Conservation (phyloP, 2,888 invertebrate genomes). For the Platerodrilus igneus region DNA sequence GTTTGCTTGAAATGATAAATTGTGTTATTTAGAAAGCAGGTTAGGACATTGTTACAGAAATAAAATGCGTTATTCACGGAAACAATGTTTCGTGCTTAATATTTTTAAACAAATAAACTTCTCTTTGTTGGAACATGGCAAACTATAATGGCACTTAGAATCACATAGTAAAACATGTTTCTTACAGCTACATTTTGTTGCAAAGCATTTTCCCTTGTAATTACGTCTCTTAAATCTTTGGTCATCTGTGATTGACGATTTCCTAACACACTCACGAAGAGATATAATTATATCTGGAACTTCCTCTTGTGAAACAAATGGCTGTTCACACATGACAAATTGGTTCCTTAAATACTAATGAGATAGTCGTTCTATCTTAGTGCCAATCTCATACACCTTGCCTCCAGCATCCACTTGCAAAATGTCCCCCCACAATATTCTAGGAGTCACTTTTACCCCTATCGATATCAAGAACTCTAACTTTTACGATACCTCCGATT, state of each 20-base stretch:
- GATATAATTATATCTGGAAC: conserved; percentile 3
- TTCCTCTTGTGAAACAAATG: conserved; percentile 4
- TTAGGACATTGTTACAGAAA: too few species aligned
- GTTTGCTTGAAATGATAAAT: neutral
- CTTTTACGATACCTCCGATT: too few species aligned
- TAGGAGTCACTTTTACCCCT: too few species aligned
- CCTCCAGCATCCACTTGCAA: too few species aligned
- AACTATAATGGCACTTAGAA: conserved; percentile 9
- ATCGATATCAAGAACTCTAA: too few species aligned
- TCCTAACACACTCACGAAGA: conserved; percentile 2
- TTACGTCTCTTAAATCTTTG: conserved; percentile 5
- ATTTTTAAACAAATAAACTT: conserved; percentile 42
- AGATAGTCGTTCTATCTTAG: neutral
- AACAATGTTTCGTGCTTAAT: conserved; percentile 35
- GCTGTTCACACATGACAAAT: conserved; percentile 7
- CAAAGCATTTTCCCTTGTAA: conserved; percentile 1
- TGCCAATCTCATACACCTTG: conserved; percentile 5
- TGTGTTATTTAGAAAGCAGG: too few species aligned
- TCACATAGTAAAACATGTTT: conserved; percentile 3
- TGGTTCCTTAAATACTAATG: conserved; percentile 5
- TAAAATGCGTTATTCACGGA: too few species aligned
- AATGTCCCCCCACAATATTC: too few species aligned
- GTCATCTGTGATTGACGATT: neutral
- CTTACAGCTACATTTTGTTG: conserved; percentile 5
- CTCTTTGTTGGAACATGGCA: conserved; percentile 4